Conservation (phyloP, 2,113 vertebrate genomes). For the Chaetops frenatus region DNA sequence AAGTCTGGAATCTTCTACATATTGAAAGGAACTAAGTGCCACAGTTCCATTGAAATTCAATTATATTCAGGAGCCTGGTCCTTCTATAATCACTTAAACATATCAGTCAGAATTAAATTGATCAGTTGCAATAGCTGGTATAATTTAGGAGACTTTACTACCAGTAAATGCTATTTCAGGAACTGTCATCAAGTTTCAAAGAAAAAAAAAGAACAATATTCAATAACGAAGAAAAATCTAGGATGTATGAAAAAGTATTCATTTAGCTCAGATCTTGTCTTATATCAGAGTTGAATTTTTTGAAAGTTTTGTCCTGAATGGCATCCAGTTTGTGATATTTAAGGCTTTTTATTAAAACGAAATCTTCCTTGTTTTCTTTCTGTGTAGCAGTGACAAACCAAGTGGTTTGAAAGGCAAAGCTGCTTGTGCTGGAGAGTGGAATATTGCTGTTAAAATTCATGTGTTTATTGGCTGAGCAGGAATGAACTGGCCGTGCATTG, state of each 20-base stretch:
- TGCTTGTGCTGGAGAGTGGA: background rate
- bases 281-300: background rate
- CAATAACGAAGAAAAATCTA: background rate
- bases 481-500: background rate
- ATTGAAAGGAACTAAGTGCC: slow-evolving; percentile 21
- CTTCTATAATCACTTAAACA: slow-evolving; percentile 12
- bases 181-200: background rate
- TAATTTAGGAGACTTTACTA: slow-evolving; percentile 33
- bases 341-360: background rate
- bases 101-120: slow-evolving; percentile 49
- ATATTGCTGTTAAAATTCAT: background rate
- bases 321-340: background rate
- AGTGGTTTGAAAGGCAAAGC: background rate
- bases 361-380: background rate
- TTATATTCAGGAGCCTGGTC: background rate
- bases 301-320: background rate
- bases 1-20: slow-evolving; percentile 16
- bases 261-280: background rate
- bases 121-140: slow-evolving; percentile 16
- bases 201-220: background rate
- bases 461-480: background rate
- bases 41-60: slow-evolving; percentile 27
- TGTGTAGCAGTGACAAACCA: background rate
- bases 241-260: background rate
- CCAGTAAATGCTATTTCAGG: slow-evolving; percentile 13